Conservation (phyloP, 2,113 vertebrate genomes). For the Leptocoma aspasia region DNA sequence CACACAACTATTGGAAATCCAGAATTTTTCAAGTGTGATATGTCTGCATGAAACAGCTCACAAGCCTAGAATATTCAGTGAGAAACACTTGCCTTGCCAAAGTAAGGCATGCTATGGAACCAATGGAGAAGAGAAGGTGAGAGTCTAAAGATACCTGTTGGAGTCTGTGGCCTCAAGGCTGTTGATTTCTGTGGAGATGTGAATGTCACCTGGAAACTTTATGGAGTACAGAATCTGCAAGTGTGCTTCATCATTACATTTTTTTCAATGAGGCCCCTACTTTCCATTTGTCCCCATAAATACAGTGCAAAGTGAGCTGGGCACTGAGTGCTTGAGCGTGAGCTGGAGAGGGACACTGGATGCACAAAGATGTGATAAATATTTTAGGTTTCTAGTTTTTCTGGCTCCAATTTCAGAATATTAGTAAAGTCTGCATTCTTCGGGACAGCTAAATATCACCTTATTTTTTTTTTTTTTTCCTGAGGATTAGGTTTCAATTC, state of each 20-base stretch:
- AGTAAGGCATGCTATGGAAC: neutral
- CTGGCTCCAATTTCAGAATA: neutral
- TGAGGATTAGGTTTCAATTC: neutral
- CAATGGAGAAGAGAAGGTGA: neutral
- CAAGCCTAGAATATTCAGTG: neutral
- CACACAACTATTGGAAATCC: neutral
- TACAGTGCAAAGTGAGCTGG: neutral
- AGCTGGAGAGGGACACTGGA: neutral
- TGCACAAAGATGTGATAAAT: neutral
- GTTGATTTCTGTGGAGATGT: neutral
- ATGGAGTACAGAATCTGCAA: neutral
- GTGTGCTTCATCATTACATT: accelerated
- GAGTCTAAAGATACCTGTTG: neutral
- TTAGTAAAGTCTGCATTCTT: neutral
- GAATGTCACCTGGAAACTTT: neutral
- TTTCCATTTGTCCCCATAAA: neutral
- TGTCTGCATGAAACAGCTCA: neutral
- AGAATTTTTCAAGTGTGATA: neutral
- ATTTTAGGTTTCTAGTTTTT: neutral
- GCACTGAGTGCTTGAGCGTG: neutral
- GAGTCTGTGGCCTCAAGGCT: neutral
- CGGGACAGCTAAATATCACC: neutral
- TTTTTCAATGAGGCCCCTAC: neutral
- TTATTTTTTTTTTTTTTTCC: neutral
- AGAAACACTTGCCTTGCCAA: neutral